Conservation (phyloP, 2,888 invertebrate species). For the Ellobium chinense region DNA sequence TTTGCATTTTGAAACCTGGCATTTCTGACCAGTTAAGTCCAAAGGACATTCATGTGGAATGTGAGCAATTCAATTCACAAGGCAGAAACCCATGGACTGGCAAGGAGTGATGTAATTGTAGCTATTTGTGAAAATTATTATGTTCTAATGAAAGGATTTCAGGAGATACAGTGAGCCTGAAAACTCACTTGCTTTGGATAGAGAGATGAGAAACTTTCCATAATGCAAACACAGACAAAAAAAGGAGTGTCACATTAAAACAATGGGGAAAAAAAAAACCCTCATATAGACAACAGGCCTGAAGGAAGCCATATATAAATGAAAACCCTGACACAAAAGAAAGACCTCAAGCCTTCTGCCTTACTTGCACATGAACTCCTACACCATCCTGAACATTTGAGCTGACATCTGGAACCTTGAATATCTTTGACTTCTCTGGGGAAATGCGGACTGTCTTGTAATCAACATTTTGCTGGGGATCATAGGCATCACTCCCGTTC, state of each 20-base stretch:
- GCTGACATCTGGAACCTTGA: constrained; percentile 28
- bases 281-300: not conserved
- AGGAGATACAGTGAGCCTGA: too few relatives aligned
- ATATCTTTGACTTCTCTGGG: constrained; percentile 44
- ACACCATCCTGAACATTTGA: constrained; percentile 32
- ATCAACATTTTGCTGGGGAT: constrained; percentile 50
- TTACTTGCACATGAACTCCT: constrained; percentile 41
- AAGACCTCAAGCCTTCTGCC: not conserved
- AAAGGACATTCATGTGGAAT: too few relatives aligned
- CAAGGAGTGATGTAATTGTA: too few relatives aligned
- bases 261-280: not conserved
- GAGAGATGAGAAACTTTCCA: too few relatives aligned
- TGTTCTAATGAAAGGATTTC: too few relatives aligned
- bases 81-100: too few relatives aligned
- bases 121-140: too few relatives aligned
- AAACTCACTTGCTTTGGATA: too few relatives aligned
- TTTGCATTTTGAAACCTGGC: too few relatives aligned
- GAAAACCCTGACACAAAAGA: not conserved
- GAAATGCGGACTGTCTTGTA: constrained; percentile 47
- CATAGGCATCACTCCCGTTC: constrained; percentile 52
- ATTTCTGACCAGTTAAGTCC: too few relatives aligned
- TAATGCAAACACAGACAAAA: not conserved
- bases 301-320: not conserved
- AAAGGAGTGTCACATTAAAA: not conserved
- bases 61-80: too few relatives aligned